These are phyloP conservation scores for Scaptomyza pallida DNA, from an alignment of 1,140 invertebrate genomes.

Conservation along the genomic window DNA sequence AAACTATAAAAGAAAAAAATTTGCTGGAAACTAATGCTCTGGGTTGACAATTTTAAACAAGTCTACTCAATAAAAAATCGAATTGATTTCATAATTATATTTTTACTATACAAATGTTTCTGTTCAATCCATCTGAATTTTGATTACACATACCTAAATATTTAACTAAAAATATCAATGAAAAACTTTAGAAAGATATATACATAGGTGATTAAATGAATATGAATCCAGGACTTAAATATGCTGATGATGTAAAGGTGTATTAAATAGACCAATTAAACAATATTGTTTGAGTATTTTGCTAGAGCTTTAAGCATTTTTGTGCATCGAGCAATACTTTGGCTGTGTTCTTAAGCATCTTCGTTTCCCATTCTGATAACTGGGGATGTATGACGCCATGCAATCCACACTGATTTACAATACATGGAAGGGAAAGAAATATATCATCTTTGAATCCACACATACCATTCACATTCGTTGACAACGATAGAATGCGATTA, in stretches of 20 bases:
- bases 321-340: constrained; percentile 17
- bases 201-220: too few relatives aligned
- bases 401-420: constrained; percentile 89
- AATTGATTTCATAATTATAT: not conserved
- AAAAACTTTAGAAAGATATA: not conserved
- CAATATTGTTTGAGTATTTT: too few relatives aligned
- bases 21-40: not conserved
- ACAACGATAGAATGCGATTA: constrained; percentile 89
- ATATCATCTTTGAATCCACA: constrained; percentile 91
- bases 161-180: not conserved
- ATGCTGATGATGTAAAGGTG: too few relatives aligned
- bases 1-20: not conserved
- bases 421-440: constrained; percentile 92
- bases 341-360: constrained; percentile 9
- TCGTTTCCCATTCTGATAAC: constrained; percentile 87
- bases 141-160: not conserved
- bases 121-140: too few relatives aligned
- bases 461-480: constrained; percentile 89
- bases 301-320: not conserved
- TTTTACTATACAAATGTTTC: too few relatives aligned
- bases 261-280: not conserved
- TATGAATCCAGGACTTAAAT: not conserved
- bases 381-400: constrained; percentile 89
- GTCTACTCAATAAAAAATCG: not conserved
- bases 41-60: not conserved